These are phyloP conservation scores for Drosophila hamatofila DNA, from an alignment of 2,888 invertebrate genomes.

Conservation along the genomic window DNA sequence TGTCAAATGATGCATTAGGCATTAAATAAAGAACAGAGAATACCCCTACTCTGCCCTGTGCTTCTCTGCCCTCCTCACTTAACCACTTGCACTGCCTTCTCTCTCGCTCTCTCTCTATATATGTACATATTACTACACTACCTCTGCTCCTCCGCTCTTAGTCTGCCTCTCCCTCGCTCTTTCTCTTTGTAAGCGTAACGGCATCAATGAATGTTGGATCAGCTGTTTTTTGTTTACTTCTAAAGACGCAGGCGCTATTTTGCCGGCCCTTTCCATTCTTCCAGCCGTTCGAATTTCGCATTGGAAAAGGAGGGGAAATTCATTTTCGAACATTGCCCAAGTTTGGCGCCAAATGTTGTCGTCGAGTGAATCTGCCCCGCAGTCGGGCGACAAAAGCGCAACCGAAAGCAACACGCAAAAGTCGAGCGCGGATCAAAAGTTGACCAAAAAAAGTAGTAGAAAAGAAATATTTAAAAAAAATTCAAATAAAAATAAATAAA, in stretches of 20 bases:
- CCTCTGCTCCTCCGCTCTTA: not conserved
- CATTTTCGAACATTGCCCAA: conserved; percentile 30
- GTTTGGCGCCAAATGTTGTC: conserved; percentile 67
- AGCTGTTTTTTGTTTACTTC: conserved; percentile 71
- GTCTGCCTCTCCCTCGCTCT: not conserved
- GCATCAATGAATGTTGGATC: conserved; percentile 32
- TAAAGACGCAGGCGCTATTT: conserved; percentile 59
- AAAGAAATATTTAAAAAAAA: not conserved
- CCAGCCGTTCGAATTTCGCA: conserved; percentile 46
- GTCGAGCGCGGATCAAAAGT: conserved; percentile 22
- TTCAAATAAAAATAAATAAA: not conserved
- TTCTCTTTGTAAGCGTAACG: not conserved
- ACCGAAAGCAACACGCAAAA: conserved; percentile 43
- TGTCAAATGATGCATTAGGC: conserved; percentile 39
- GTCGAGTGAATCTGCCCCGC: conserved; percentile 12
- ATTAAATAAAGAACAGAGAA: conserved; percentile 17
- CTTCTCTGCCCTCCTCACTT: not conserved
- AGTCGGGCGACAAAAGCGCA: conserved; percentile 61
- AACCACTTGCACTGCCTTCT: not conserved
- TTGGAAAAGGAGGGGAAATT: conserved; percentile 59
- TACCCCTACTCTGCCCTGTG: not conserved
- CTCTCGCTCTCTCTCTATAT: not conserved
- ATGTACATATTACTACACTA: not conserved
- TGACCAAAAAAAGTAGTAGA: not conserved
- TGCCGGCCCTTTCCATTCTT: conserved; percentile 55